Evolutionary conservation across 2,113 vertebrate genomes (phyloP).

Genomic region (Carlito syrichta): DNA sequence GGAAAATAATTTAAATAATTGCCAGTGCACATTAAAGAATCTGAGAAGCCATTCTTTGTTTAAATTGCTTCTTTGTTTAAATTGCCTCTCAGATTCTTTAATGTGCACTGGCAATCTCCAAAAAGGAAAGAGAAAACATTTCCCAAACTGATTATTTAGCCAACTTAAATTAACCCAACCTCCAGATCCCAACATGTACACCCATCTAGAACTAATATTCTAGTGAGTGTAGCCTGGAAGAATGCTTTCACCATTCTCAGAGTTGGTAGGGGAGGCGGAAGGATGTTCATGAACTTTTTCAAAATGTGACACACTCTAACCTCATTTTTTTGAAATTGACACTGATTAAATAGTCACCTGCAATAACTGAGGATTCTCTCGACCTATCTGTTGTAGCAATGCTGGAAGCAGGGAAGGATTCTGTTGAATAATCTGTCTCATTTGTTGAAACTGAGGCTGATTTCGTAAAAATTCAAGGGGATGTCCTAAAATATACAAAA

Average conservation of each 20-base stretch:
- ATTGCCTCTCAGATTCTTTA: neutral
- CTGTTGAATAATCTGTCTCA: slow-evolving; percentile 98
- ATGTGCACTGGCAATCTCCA: neutral
- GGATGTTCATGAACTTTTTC: neutral
- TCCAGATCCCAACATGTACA: neutral
- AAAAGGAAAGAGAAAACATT: neutral
- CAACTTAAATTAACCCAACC: neutral
- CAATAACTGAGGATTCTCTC: slow-evolving; percentile 95
- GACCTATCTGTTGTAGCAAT: slow-evolving; percentile 94
- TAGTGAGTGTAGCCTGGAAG: neutral
- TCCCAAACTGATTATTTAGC: neutral
- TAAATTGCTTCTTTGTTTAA: neutral
- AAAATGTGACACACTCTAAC: neutral
- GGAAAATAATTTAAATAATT: neutral
- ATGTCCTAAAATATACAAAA: slow-evolving; percentile 84
- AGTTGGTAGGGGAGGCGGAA: neutral
- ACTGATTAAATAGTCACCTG: slow-evolving; percentile 85
- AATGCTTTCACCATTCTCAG: neutral
- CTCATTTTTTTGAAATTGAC: neutral
- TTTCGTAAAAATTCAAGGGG: slow-evolving; percentile 95
- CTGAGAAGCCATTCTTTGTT: no score
- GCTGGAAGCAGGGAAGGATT: slow-evolving; percentile 94
- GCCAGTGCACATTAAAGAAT: no score
- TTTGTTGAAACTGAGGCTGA: slow-evolving; percentile 96
- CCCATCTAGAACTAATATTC: neutral